Evolutionary conservation across 2,113 vertebrate species (phyloP), one percentile per base, ranked within the genome.

Genomic region (Steatornis caripensis): DNA sequence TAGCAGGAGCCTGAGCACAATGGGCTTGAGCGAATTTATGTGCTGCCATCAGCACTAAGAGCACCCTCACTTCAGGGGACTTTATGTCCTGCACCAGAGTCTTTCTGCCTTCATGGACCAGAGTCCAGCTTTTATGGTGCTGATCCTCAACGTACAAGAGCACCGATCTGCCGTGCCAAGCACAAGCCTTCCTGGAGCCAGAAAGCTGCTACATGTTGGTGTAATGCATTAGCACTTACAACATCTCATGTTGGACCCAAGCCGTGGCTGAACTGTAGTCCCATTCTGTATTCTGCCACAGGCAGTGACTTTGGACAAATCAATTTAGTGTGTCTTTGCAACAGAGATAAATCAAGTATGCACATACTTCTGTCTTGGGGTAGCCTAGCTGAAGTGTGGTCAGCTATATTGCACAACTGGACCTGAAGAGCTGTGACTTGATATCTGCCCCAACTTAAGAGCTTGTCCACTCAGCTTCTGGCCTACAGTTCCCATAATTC

Each of bases 221-320:
- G n/a, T 53, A 32, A 66, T 15, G 27, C 23, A 16, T 22, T 15
- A 76, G 11, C 2, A 2, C 36, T 29, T 75, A 29, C 34, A 30
- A 4, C 11, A 14, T 19, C 15, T 5, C 16, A 26, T 2, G 0
- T 41, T 4, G 2, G 74, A 34, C 27, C n/a, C 62, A 49, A 3
- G 24, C 48, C 15, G 17, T 27, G 51, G 18, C 30, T 62, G 39
- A 46, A 19, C 34, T 43, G 11, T 29, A 24, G 43, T 46, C 37
- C 34, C 43, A 7, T 39, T 51, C 79, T 7, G 49, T 51, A 15
- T 53, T 68, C 60, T 69, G 26, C 34, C 49, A n/a, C 18, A 58
- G 43, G 8, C 41, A 43, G 49, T 36, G 55, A 22, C 43, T 43
- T 69, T 22, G 14, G 55, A 41, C 36, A 60, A 48, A n/a, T 12